Base-by-base conservation (phyloP, 2,797 vertebrate species). In the Gymnothorax javanicus region DNA sequence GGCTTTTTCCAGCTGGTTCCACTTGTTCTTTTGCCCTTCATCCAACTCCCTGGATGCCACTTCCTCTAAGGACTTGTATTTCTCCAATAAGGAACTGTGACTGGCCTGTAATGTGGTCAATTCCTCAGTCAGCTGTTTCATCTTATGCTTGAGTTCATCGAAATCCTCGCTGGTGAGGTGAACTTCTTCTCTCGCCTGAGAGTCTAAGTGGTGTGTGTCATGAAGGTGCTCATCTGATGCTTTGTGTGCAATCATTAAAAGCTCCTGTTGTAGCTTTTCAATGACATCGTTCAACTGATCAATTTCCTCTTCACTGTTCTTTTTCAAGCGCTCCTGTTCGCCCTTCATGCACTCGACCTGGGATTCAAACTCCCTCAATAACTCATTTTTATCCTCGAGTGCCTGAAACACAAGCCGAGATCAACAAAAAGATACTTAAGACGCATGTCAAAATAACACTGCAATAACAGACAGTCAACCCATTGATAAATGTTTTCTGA, bases 241-340 rank as follows among this genome's bases (percentile, higher is more conserved):
- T 59, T 97, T 97, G 87, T 94, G 96, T 87, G 96, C 97, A 54
- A 97, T 98, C 89, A 94, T 95, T 83, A 95, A 91, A 88, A 99
- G 94, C 84, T 99, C 98, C 88, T 97, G 96, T 90, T 99, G 98
- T 84, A 99, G 96, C 88, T 96, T 98, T 75, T 99, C 98, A 84
- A 99, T 99, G 57, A 99, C 97, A 25, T 97, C 96, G 90, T 97
- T 97, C 82, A 99, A 92, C 85, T 99, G 97, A 64, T 99, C 97
- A 0, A 97, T 89, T 92, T 99, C 98, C 82, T 98, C 97, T 88
- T 98, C 92, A 0, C 93, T 95, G 60, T 96, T 96, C 92, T 93
- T 97, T 91, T 96, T 99, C 82, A 98, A 17, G 43, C 92, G 93
- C 81, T 98, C 96, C 90, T 97, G 98, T 88, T 99, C 98, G 12